These are phyloP conservation scores for Panagrolaimus sp. DNA, from an alignment of 1,140 invertebrate genomes.

Conservation along the genomic window DNA sequence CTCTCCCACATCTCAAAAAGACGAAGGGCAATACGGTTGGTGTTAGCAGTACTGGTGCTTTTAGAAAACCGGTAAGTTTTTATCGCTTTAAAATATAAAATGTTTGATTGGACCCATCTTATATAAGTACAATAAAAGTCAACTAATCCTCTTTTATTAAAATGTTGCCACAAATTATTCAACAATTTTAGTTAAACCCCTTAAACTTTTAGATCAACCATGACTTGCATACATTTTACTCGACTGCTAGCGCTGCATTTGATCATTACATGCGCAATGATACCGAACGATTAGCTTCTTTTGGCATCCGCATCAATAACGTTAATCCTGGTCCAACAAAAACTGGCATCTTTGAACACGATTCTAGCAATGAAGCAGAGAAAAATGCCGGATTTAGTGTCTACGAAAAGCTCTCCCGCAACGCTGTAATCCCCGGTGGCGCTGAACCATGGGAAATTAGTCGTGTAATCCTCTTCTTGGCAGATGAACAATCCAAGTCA, in stretches of 20 bases:
- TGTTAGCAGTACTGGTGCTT: too few species aligned
- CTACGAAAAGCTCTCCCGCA: neutral
- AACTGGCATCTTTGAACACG: neutral
- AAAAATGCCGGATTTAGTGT: conserved; percentile 1
- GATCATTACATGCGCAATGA: neutral
- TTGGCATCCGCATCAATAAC: conserved; percentile 7
- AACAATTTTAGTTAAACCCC: too few species aligned
- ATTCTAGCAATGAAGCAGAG: neutral
- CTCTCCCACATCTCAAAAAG: too few species aligned
- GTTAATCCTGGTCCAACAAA: conserved; percentile 9
- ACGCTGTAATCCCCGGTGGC: neutral
- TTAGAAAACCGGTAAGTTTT: too few species aligned
- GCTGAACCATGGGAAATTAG: neutral
- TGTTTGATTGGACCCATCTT: too few species aligned
- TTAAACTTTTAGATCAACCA: too few species aligned
- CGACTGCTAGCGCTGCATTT: neutral
- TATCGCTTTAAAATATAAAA: too few species aligned
- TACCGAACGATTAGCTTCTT: neutral
- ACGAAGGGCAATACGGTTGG: too few species aligned
- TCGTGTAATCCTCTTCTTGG: neutral
- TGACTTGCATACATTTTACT: neutral
- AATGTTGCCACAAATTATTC: too few species aligned
- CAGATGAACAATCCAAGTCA: neutral
- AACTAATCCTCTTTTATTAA: too few species aligned
- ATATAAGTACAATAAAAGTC: too few species aligned